Percentiles rank a stretch among this genome's conserved stretches.
Conservation (phyloP, 2,888 invertebrate genomes). For the Limenitis camilla region DNA sequence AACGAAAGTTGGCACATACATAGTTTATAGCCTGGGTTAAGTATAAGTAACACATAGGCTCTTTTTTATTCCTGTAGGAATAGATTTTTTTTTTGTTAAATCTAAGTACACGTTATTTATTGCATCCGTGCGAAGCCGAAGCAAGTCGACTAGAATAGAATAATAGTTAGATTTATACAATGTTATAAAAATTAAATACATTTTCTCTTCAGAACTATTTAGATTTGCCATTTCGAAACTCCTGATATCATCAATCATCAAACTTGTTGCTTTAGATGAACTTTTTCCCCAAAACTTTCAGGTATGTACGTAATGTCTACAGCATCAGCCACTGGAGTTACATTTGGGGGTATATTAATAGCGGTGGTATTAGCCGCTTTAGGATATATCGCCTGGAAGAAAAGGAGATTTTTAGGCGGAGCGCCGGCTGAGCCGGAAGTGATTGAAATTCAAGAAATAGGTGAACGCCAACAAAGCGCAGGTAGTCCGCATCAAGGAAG, state of each 20-base stretch:
- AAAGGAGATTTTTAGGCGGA: conserved; percentile 41
- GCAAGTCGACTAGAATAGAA: no score
- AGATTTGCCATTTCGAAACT: no score
- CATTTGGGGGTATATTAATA: conserved; percentile 45
- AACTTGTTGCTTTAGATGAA: conserved; percentile 1
- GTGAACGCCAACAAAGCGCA: conserved; percentile 12
- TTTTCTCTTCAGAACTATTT: no score
- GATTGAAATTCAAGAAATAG: conserved; percentile 40
- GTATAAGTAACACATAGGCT: no score
- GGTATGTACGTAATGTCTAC: conserved; percentile 58
- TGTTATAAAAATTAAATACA: no score
- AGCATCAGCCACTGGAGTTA: conserved; percentile 56
- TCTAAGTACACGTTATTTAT: no score
- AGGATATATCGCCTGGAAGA: conserved; percentile 51
- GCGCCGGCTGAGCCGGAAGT: conserved; percentile 29
- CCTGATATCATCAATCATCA: neutral
- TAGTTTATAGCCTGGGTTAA: no score
- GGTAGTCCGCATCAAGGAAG: conserved; percentile 27
- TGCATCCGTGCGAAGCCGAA: no score
- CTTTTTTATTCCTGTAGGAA: no score
- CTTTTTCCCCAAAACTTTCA: conserved; percentile 28
- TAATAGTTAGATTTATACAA: no score
- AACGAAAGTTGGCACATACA: no score
- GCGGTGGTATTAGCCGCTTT: conserved; percentile 36
- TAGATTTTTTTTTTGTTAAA: no score